Evolutionary conservation across 2,888 invertebrate genomes (phyloP), one percentile per base, ranked within the genome.

Genomic region (Piscicola geometra): DNA sequence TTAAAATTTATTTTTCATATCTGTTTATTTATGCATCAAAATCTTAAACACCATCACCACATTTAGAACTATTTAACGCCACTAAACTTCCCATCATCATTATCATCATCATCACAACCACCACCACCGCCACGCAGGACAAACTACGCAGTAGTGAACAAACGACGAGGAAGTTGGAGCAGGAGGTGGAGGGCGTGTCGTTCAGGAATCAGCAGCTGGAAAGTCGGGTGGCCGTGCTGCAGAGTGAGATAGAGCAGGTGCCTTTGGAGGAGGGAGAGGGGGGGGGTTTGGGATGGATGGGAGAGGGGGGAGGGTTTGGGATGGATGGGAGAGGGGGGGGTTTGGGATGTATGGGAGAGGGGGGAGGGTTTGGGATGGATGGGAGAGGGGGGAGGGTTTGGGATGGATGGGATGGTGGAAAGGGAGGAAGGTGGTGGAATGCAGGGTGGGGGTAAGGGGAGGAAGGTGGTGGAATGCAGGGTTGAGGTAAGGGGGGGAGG

Each of bases 141-240:
- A 87, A 89, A 66, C 83, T 94, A 30, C 93, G 93, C 82, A 91
- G 91, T 79, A 91, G 90, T 81, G 95, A 96, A 83, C 93, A 94
- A 81, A 88, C 89, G 75, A 85, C 92, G 64, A 88, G 96, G 25
- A 92, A 93, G 85, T 89, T 91, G 68, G 93, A 93, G 83, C 91
- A 94, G 84, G 97, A 98, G 87, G 91, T 94, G 82, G 97, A 97
- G 84, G 94, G 95, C 79, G 87, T 97, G 79, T 90, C 90, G 47
- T 94, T 94, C 86, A 89, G 96, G 77, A 97, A 97, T 86, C 93
- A 93, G 82, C 96, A 97, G 86, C 87, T 97, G 80, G 92, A 93
- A 71, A 92, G 93, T 83, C 89, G 97, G 78, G 93, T 97, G 47
- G 90, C 91, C n/a, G 90, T 93, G 72, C 88, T 97, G 78, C 96